Conservation (phyloP, 2,888 invertebrate genomes). For the Pristionchus maxplancki region DNA sequence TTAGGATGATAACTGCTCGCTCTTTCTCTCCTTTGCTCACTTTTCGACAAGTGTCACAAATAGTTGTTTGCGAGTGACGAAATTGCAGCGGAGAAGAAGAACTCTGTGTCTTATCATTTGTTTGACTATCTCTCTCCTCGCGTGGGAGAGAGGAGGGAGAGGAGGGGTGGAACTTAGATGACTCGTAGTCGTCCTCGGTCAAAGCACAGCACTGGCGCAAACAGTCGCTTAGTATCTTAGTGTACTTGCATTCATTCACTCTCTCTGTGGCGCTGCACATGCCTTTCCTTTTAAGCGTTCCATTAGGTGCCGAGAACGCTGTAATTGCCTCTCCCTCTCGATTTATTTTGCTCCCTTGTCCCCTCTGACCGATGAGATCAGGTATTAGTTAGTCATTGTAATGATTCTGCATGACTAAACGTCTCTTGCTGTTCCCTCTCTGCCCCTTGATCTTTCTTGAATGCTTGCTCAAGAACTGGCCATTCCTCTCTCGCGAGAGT, state of each 20-base stretch:
- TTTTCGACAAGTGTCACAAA: slow-evolving; percentile 41
- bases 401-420: not conserved
- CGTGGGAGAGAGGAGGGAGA: not conserved
- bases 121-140: not conserved
- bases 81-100: not conserved
- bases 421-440: not conserved
- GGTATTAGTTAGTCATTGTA: not conserved
- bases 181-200: not conserved
- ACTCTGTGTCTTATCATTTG: slow-evolving; percentile 41
- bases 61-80: slow-evolving; percentile 22
- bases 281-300: not conserved
- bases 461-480: slow-evolving; percentile 25
- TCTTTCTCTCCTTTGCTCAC: not conserved
- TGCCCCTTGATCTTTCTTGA: slow-evolving; percentile 40
- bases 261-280: not conserved
- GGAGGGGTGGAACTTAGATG: not conserved
- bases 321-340: not conserved
- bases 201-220: slow-evolving; percentile 19
- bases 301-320: not conserved
- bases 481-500: slow-evolving; percentile 9
- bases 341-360: not conserved
- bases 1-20: not conserved
- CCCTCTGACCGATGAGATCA: not conserved
- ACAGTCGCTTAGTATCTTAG: not conserved
- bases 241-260: slow-evolving; percentile 14